A percentile compares a stretch with the other conserved stretches of the same genome.
Conservation (phyloP, 2,797 vertebrate species). For the Pampus argenteus region DNA sequence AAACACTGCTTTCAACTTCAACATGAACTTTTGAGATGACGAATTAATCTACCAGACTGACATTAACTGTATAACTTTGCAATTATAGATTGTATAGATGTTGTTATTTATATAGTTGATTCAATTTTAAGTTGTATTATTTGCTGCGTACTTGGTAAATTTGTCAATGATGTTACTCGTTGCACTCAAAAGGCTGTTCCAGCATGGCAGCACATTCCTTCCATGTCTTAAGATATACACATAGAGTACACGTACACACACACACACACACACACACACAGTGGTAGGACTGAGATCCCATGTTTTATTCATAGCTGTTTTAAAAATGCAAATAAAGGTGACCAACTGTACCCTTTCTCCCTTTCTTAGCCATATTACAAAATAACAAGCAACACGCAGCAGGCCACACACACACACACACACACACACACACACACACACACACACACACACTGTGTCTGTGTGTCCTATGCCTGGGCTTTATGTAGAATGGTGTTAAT, state of each 20-base stretch:
- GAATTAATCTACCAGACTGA: too few species aligned
- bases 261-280: background rate
- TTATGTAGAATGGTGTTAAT: constrained; percentile 11
- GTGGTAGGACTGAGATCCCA: background rate
- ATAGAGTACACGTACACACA: background rate
- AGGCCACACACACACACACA: background rate
- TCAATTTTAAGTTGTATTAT: background rate
- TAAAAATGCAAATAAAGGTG: constrained; percentile 45
- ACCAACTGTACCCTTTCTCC: constrained; percentile 30
- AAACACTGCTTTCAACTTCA: constrained; percentile 9
- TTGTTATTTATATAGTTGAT: too few species aligned
- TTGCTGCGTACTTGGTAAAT: background rate
- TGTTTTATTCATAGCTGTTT: constrained; percentile 55
- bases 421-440: too few species aligned
- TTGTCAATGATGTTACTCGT: constrained; percentile 8
- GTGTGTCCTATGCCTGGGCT: background rate
- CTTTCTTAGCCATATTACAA: constrained; percentile 29
- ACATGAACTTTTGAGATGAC: background rate
- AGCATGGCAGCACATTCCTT: constrained; percentile 27
- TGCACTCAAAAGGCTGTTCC: constrained; percentile 19
- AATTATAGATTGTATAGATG: too few species aligned
- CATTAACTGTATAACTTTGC: too few species aligned
- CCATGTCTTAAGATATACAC: constrained; percentile 36
- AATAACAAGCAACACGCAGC: constrained; percentile 37
- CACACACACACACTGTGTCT: background rate